Evolutionary conservation across 92 coral and sea anemone species (phyloP).

Genomic region (Zoanthus solanderi): DNA sequence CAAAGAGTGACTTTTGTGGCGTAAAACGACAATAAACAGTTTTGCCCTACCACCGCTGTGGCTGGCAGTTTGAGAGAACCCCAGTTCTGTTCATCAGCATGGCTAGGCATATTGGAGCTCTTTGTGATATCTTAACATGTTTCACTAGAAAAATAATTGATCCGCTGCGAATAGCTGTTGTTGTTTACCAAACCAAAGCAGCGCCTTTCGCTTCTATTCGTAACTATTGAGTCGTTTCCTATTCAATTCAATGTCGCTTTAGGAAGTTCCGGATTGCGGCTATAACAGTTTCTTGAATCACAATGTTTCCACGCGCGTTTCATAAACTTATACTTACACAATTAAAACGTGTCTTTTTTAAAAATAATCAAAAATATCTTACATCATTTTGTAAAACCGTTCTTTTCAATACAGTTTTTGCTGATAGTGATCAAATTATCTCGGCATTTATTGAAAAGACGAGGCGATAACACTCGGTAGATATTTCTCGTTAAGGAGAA

Average conservation of each 20-base stretch:
- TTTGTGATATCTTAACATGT: slow-evolving; percentile 8
- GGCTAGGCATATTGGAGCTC: neutral
- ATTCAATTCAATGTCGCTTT: slow-evolving; percentile 26
- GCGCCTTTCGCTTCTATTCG: slow-evolving; percentile 9
- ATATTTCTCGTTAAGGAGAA: too few relatives aligned
- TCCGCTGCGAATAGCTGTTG: neutral
- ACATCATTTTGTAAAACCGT: neutral
- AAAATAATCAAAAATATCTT: neutral
- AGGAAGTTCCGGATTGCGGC: slow-evolving; percentile 31
- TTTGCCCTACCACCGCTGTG: slow-evolving; percentile 7
- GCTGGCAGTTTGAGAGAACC: neutral
- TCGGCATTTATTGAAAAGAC: neutral
- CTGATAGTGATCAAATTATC: neutral
- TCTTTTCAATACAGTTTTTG: neutral
- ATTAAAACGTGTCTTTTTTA: neutral
- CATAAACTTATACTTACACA: neutral
- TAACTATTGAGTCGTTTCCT: slow-evolving; percentile 14
- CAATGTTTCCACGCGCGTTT: neutral
- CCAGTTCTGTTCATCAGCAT: neutral
- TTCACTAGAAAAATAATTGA: slow-evolving; percentile 25
- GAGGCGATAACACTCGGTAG: too few relatives aligned
- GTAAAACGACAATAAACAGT: slow-evolving; percentile 27
- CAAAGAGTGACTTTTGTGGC: neutral
- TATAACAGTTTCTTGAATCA: neutral
- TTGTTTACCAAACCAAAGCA: slow-evolving; percentile 41